Percentiles rank a stretch among this genome's conserved stretches.
Evolutionary conservation across 1,140 invertebrate species (phyloP).

Genomic region (Liolophura sinensis): DNA sequence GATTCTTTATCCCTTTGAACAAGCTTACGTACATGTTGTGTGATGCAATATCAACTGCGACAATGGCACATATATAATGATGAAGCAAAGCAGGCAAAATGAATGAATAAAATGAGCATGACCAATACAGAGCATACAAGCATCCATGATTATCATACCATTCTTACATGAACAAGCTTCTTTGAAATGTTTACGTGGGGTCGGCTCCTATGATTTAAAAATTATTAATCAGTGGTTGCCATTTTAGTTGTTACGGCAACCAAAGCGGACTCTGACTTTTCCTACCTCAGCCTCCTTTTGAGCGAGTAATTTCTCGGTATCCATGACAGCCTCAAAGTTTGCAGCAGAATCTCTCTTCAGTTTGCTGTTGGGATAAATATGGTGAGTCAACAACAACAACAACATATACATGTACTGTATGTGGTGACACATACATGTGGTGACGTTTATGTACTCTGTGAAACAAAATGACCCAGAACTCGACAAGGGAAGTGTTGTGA

Average conservation of each 20-base stretch:
- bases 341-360: slow-evolving; percentile 80
- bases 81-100: neutral
- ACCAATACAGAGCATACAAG: neutral
- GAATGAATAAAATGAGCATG: neutral
- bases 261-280: neutral
- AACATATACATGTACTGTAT: neutral
- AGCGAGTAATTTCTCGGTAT: slow-evolving; percentile 82
- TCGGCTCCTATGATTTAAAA: too few species aligned
- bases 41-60: too few species aligned
- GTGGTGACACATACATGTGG: too few species aligned
- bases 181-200: too few species aligned
- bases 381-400: slow-evolving; percentile 2
- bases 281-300: slow-evolving; percentile 92
- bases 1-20: too few species aligned
- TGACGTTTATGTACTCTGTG: neutral
- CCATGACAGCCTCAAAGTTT: slow-evolving; percentile 76
- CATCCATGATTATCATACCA: neutral
- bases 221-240: slow-evolving; percentile 1
- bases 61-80: too few species aligned
- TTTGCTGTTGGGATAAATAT: slow-evolving; percentile 65
- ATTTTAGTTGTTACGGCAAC: neutral
- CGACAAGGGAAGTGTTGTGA: neutral
- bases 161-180: neutral
- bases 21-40: too few species aligned
- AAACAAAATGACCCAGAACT: neutral